Percentiles rank a stretch among this genome's conserved stretches.
These are phyloP conservation scores for Lamellibrachia satsuma DNA, from an alignment of 2,888 invertebrate genomes.

Conservation along the genomic window DNA sequence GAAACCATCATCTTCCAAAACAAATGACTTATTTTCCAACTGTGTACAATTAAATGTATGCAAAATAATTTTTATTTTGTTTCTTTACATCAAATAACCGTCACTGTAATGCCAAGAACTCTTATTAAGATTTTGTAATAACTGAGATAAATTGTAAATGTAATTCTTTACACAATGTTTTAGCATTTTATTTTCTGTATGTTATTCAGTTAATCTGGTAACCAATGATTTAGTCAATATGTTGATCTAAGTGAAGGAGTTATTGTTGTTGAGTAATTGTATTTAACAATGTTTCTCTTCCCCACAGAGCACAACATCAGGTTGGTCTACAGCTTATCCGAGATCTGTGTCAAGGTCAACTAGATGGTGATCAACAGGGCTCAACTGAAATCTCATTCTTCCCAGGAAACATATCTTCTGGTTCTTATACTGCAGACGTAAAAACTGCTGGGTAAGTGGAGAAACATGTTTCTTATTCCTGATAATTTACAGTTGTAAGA, in stretches of 20 bases:
- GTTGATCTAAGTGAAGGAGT: neutral
- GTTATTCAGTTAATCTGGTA: neutral
- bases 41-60: too few relatives aligned
- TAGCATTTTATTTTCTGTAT: neutral
- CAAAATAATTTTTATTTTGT: too few relatives aligned
- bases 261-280: slow-evolving; percentile 12
- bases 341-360: slow-evolving; percentile 77
- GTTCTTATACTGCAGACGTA: slow-evolving; percentile 77
- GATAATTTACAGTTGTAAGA: neutral
- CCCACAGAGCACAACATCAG: slow-evolving; percentile 65
- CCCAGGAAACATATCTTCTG: slow-evolving; percentile 72
- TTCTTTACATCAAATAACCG: too few relatives aligned
- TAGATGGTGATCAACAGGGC: slow-evolving; percentile 77
- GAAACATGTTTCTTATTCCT: neutral
- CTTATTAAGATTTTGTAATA: too few relatives aligned
- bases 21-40: too few relatives aligned
- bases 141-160: too few relatives aligned
- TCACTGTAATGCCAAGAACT: too few relatives aligned
- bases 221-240: neutral
- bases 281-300: slow-evolving; percentile 22
- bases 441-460: slow-evolving; percentile 83
- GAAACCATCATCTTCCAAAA: too few relatives aligned
- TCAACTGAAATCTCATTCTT: slow-evolving; percentile 81
- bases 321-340: slow-evolving; percentile 79
- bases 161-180: neutral